Percentiles rank a stretch among this genome's conserved stretches.
These are phyloP conservation scores for Microctenopoma lineatum DNA, from an alignment of 2,797 vertebrate species.

Conservation along the genomic window DNA sequence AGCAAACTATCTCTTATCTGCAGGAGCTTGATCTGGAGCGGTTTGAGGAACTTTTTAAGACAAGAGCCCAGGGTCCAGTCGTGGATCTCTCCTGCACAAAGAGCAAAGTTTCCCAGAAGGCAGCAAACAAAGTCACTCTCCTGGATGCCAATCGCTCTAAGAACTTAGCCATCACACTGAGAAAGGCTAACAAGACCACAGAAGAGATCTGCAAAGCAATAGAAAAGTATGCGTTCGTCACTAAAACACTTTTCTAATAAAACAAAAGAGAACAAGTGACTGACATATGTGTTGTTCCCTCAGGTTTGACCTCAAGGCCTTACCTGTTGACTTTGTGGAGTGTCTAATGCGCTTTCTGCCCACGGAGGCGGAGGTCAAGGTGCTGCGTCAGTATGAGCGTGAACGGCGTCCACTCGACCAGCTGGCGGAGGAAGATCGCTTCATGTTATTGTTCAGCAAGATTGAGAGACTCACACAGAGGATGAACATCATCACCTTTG, in stretches of 20 bases:
- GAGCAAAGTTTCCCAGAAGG: constrained; percentile 90
- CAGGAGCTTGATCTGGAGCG: constrained; percentile 94
- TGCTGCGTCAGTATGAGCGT: constrained; percentile 92
- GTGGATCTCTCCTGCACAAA: constrained; percentile 90
- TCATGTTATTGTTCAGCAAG: constrained; percentile 97
- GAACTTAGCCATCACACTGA: constrained; percentile 96
- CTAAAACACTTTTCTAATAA: not conserved
- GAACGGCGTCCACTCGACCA: constrained; percentile 94
- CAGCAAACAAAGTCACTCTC: constrained; percentile 90
- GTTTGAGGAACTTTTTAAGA: constrained; percentile 98
- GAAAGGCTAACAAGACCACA: constrained; percentile 90
- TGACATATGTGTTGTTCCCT: not conserved
- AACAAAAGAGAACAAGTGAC: not conserved
- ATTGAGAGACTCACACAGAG: constrained; percentile 96
- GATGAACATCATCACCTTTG: constrained; percentile 97
- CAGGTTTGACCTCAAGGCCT: constrained; percentile 88
- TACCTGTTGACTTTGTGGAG: constrained; percentile 94
- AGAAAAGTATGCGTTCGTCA: constrained; percentile 86
- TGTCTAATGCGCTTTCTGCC: constrained; percentile 95
- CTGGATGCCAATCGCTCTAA: constrained; percentile 96
- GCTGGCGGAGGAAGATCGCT: constrained; percentile 93
- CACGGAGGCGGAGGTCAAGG: constrained; percentile 91
- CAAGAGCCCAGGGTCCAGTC: constrained; percentile 93
- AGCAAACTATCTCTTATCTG: constrained; percentile 11
- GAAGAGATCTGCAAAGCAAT: constrained; percentile 98